Base-by-base conservation (phyloP, 2,113 vertebrate genomes). In the Tichodroma muraria region DNA sequence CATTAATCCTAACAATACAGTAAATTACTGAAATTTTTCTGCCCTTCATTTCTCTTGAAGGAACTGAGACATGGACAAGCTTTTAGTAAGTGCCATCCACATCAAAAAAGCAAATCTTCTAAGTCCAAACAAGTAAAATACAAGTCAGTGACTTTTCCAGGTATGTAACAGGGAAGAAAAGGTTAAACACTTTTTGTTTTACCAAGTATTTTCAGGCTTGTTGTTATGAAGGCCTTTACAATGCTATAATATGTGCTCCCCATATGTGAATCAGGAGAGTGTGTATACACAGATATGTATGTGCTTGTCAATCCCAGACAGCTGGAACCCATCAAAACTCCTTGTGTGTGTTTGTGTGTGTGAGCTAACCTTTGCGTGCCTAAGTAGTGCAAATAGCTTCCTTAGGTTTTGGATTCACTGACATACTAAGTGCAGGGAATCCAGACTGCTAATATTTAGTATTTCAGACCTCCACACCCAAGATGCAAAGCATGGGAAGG, bases 41-140 rank as follows among this genome's bases (percentile, higher is more conserved):
- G 65, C 57, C 16, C 65, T 88, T 70, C 19, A 25, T 87, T 93
- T 96, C 83, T 73, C 50, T 86, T 82, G 75, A 90, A 90, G 63
- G 53, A 80, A 56, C 16, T 24, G n/a, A 70, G 27, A 60, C 25
- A 44, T 3, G 33, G 83, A 71, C 40, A 76, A 85, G 35, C 42
- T 93, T 89, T 45, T 60, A 82, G 11, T 37, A 90, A 85, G 75
- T 68, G 78, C 24, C 13, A 70, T 17, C 68, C 15, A 76, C 30
- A 52, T 89, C 59, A 92, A 85, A 83, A 10, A 80, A 78, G 30
- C 14, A 47, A 69, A 75, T 52, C 35, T 44, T 81, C 23, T 24
- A 69, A 54, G 33, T 90, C 64, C 68, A 78, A 72, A 77, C 33
- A 76, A 69, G 28, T 63, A 45, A 42, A 79, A 82, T 47, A 63